These are phyloP conservation scores for Channallabes apus DNA, from an alignment of 2,797 vertebrate species.

Conservation along the genomic window DNA sequence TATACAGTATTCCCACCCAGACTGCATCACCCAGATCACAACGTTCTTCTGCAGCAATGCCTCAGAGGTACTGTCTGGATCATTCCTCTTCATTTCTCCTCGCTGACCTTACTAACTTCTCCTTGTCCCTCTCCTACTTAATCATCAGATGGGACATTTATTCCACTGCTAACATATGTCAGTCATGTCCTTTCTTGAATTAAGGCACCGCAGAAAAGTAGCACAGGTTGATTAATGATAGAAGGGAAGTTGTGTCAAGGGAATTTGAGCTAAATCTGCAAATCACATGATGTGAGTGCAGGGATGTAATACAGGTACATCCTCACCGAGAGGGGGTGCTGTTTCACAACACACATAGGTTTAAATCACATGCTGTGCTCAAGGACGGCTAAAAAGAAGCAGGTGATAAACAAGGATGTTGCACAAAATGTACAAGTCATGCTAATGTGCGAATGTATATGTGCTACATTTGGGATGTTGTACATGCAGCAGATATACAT, in stretches of 20 bases:
- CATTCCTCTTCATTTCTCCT: not conserved
- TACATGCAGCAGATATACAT: no score
- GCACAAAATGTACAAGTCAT: no score
- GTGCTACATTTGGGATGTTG: no score
- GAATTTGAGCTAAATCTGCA: conserved; percentile 14
- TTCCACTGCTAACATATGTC: not conserved
- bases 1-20: not conserved
- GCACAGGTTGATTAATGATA: conserved; percentile 6
- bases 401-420: not conserved
- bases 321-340: conserved; percentile 18
- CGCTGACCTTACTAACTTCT: not conserved
- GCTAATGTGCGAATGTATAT: no score
- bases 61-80: conserved; percentile 7
- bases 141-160: not conserved
- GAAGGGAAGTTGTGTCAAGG: not conserved
- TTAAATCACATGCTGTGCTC: not conserved
- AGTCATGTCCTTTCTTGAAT: not conserved
- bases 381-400: not conserved
- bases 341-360: conserved; percentile 11
- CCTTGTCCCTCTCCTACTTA: not conserved
- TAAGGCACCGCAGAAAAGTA: not conserved
- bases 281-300: not conserved
- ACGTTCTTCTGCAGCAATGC: not conserved
- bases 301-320: not conserved
- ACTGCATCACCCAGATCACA: not conserved